phyloP scores from a whole-genome alignment of 2,888 invertebrate genomes.

The Drosophila infuscata region DNA sequence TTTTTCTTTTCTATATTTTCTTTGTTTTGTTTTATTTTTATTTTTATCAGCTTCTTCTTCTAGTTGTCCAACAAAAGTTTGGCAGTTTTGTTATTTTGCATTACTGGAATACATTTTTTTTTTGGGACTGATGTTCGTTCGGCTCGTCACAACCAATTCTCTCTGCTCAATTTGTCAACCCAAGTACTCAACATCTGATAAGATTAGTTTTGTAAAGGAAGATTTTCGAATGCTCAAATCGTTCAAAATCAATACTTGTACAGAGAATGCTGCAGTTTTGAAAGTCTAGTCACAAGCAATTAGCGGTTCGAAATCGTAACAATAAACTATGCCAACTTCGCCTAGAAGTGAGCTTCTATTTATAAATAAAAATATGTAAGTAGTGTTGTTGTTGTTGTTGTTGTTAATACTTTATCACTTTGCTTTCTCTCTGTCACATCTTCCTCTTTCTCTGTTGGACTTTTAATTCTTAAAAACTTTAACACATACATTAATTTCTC shows the following conservation, averaged over 20 bases:
- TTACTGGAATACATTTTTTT: conserved; percentile 29
- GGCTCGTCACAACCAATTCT: conserved; percentile 45
- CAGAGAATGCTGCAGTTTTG: conserved; percentile 28
- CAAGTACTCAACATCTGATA: conserved; percentile 14
- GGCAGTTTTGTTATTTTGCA: conserved; percentile 51
- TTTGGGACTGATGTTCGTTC: conserved; percentile 39
- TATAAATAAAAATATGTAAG: conserved; percentile 46
- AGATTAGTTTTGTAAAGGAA: not conserved
- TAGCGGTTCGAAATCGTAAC: conserved; percentile 14
- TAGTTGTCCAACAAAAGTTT: conserved; percentile 34
- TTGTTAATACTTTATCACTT: conserved; percentile 72
- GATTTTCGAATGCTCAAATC: not conserved
- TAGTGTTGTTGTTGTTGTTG: conserved; percentile 32
- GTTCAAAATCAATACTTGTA: conserved; percentile 24
- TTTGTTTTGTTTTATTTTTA: not conserved
- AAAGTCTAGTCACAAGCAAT: conserved; percentile 37
- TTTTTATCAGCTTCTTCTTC: conserved; percentile 2
- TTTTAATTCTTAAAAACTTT: conserved; percentile 54
- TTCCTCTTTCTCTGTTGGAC: not conserved
- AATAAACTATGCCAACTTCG: conserved; percentile 38
- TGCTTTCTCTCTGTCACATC: conserved; percentile 57
- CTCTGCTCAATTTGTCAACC: conserved; percentile 6
- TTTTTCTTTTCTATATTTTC: not conserved
- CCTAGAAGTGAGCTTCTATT: conserved; percentile 27
- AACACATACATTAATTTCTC: conserved; percentile 62